Evolutionary conservation across 2,888 invertebrate genomes (phyloP), one percentile per base, ranked within the genome.

Genomic region (Drosophila borborema): DNA sequence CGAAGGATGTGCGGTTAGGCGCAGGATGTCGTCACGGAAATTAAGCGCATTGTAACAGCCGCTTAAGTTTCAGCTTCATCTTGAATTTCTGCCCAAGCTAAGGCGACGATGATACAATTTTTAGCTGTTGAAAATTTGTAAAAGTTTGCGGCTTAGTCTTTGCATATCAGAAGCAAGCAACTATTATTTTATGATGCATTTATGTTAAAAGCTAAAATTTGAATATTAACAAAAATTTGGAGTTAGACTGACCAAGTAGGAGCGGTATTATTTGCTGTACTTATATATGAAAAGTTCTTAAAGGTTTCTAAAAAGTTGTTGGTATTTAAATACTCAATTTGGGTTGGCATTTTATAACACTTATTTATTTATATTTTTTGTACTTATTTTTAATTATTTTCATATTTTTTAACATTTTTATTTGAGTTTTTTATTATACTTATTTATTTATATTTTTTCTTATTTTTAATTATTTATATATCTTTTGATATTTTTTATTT

Each of bases 21-120:
- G 46, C 65, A 67, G 87, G 82, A 82, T 78, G 82, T 80, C 78
- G 85, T 85, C 64, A 76, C 80, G 84, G 84, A 84, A 85, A 84
- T 84, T 84, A 84, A 87, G 85, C 81, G 73, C 87, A 82, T 74
- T 79, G 68, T 72, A 69, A 79, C 64, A 64, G 66, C 49, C 76
- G 65, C 64, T 77, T 72, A 64, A 59, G 62, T 64, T 34, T 9
- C 31, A 6, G 10, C 49, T 3, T 34, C 18, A 12, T 34, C 48
- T 16, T n/a, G 16, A 16, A 7, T 40, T 14, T 38, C 36, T 36
- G 12, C 36, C 14, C 5, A 14, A 2, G 14, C 14, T 38, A 38
- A 14, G 4, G 14, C 16, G 46, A 46, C 14, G 28, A 5, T 53
- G 40, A 12, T 72, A 49, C 40, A 23, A 63, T 51, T 54, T 36